Evolutionary conservation across 64 coral and sea anemone genomes (phyloP).

Genomic region (Porites lutea): DNA sequence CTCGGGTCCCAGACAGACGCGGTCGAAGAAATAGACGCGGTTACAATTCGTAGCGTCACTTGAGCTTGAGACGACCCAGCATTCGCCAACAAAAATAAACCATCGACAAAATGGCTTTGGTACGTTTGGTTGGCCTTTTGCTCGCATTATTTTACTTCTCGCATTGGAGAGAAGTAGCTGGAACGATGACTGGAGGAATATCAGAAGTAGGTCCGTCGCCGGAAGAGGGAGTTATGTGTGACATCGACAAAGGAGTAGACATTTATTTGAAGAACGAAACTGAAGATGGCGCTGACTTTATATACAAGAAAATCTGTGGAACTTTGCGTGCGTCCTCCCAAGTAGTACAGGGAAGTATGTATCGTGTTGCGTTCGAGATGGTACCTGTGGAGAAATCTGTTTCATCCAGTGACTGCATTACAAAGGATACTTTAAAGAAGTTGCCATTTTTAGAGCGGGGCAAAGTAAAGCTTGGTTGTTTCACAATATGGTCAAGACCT

Average conservation of each 20-base stretch:
- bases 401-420: not conserved
- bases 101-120: not conserved
- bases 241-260: not conserved
- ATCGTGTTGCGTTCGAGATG: conserved; percentile 3
- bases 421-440: too few species aligned
- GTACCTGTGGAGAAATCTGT: not conserved
- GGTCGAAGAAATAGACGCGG: too few species aligned
- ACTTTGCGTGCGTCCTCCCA: not conserved
- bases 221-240: not conserved
- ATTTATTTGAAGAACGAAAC: not conserved
- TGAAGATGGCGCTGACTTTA: not conserved
- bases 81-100: too few species aligned
- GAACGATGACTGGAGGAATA: conserved; percentile 39
- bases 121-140: not conserved
- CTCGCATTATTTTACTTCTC: not conserved
- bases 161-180: not conserved
- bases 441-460: too few species aligned
- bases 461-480: not conserved
- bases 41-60: too few species aligned
- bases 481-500: conserved; percentile 34
- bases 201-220: not conserved
- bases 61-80: too few species aligned
- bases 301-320: not conserved
- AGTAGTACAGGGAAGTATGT: conserved; percentile 42
- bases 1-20: too few species aligned